Evolutionary conservation across 2,113 vertebrate genomes (phyloP), one percentile per base, ranked within the genome.

Genomic region (Poicephalus meyeri): DNA sequence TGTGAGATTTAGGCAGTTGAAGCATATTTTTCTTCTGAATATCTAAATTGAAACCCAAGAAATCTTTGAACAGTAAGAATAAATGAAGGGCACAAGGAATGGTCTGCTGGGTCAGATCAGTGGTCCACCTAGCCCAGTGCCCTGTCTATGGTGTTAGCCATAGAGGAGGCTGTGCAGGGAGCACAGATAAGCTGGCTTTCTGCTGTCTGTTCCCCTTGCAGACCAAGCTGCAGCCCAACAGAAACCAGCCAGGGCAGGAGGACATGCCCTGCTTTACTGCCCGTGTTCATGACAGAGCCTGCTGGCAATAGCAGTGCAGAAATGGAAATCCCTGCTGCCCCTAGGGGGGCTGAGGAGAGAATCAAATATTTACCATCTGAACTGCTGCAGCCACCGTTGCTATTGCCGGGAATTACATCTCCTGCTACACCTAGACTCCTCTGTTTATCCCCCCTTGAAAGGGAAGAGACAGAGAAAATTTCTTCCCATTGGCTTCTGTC

Each of bases 161-260:
- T 7, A 37, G 49, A 60, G 28, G 39, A 65, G 39, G 26, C 14
- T 82, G 44, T 4, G 2, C n/a, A 16, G 60, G 23, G 13, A 35
- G 2, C 1, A 0, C 2, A 13, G 31, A 10, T 16, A 33, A 52
- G 39, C 20, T 3, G 4, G 11, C 20, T 50, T 80, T 56, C 33
- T 66, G 63, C 24, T 35, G 16, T 15, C 58, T 17, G 31, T 19
- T 85, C 39, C 11, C 17, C 37, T 58, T 26, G 7, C 42, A 72
- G 83, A 5, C n/a, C 6, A 18, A 81, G n/a, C 42, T 68, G 58
- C 63, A 35, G 35, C 31, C 35, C 50, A 46, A 25, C 13, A 37
- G 56, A 61, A 13, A 24, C 42, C 47, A 72, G 23, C 16, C 29
- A 37, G n/a, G 69, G 12, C 15, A 87, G 68, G 84, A 88, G 58